Evolutionary conservation across 1,140 invertebrate genomes (phyloP), one percentile per base, ranked within the genome.

Genomic region (Ceratosolen solmsi): DNA sequence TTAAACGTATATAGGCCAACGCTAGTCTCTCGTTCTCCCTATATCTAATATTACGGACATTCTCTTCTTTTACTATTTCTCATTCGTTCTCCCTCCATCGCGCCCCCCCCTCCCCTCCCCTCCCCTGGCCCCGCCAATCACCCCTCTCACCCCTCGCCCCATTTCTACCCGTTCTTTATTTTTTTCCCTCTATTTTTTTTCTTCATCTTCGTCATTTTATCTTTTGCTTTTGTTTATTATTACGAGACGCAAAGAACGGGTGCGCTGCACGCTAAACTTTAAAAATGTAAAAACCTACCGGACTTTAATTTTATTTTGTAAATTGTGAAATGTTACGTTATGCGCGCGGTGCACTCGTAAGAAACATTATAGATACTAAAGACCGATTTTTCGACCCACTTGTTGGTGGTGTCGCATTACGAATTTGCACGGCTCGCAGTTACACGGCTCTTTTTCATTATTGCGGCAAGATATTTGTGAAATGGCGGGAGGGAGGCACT

Each of bases 381-480:
- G 15, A 63, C 30, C 20, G 17, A 63, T 63, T 63, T 63, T 70
- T 70, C 22, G 41, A 70, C 22, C 65, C 65, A 70, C 36, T 70
- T 70, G 65, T 70, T 70, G 36, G 65, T 41, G 65, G 38, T n/a
- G 65, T 70, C 22, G 30, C 65, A 22, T 70, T 70, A n/a, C 27
- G 65, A n/a, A 70, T 70, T 70, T 20, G 65, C 38, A 36, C 38
- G n/a, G 3, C 11, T 3, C 63, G 41, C 65, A 46, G 41, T 70
- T 33, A 70, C 65, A 41, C n/a, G 65, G 36, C 38, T 70, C 65
- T 70, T 70, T 70, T 70, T 41, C 33, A 63, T 33, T 33, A 63
- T 41, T 25, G 3, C 13, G 25, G 27, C 27, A 17, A 72, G 49
- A 72, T 51, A 51, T 30, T 49, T 51, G 49, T 4, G 70, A 72